Evolutionary conservation across 2,888 invertebrate genomes (phyloP).

Genomic region (Aethes cnicana): DNA sequence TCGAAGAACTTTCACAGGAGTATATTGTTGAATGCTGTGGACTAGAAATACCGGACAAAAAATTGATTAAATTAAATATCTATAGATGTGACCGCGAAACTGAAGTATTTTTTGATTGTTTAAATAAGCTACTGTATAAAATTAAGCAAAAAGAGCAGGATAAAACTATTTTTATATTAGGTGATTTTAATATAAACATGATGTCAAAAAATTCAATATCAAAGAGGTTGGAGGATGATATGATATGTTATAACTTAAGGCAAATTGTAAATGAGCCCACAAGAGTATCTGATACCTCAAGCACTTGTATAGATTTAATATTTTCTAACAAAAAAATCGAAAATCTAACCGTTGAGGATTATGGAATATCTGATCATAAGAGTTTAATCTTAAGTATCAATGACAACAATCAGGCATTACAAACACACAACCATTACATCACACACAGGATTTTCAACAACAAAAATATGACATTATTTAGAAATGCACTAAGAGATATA

Average conservation of each 20-base stretch:
- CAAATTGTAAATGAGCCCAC: not conserved
- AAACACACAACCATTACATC: not conserved
- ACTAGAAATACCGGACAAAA: not conserved
- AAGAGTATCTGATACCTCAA: not conserved
- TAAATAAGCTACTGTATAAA: not conserved
- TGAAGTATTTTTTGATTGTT: not conserved
- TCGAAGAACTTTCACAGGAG: not conserved
- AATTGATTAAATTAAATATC: not conserved
- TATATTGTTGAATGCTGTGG: not conserved
- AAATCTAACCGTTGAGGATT: not conserved
- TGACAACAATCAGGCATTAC: not conserved
- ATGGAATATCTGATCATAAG: slow-evolving; percentile 1
- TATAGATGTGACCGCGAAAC: not conserved
- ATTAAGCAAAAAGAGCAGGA: not conserved
- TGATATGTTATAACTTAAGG: not conserved
- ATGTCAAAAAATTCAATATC: not conserved
- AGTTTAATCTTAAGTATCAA: not conserved
- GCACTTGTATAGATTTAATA: not conserved
- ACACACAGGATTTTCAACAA: not conserved
- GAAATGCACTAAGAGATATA: not conserved
- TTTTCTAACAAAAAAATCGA: not conserved
- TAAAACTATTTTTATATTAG: not conserved
- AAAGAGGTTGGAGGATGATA: not conserved
- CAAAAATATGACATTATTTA: not conserved
- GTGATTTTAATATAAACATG: not conserved